phyloP scores from a whole-genome alignment of 1,140 invertebrate genomes.

The Heliconius eleuchia region DNA sequence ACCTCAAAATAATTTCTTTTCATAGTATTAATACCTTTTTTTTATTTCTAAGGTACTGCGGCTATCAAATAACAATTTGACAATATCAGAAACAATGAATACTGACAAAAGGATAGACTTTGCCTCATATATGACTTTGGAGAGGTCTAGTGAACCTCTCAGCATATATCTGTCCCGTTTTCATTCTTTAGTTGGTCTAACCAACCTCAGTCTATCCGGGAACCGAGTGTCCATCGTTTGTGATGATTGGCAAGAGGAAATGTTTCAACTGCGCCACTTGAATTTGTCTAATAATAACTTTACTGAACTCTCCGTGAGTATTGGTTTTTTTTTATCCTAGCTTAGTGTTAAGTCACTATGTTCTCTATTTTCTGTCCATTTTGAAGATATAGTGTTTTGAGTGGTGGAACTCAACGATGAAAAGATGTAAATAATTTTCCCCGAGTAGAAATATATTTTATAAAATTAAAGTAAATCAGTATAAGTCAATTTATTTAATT shows the following conservation, averaged over 20 bases:
- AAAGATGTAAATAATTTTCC: too few species aligned
- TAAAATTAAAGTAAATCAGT: too few species aligned
- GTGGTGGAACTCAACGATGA: too few species aligned
- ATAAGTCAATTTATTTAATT: too few species aligned
- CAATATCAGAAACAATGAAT: neutral
- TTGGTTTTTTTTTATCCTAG: neutral
- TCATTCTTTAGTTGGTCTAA: neutral
- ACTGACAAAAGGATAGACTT: neutral
- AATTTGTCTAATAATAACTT: neutral
- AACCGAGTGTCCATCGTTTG: neutral
- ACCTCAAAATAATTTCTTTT: neutral
- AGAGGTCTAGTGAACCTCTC: neutral
- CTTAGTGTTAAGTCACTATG: too few species aligned
- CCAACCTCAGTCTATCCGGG: neutral
- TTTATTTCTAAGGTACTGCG: neutral
- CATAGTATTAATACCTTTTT: neutral
- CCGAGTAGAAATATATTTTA: too few species aligned
- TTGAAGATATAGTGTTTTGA: too few species aligned
- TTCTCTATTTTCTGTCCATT: too few species aligned
- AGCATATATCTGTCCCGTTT: neutral
- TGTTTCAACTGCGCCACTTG: neutral
- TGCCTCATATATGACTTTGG: neutral
- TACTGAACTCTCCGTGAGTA: neutral
- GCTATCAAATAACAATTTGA: neutral
- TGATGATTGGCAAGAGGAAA: neutral